Conservation (phyloP, 2,888 invertebrate species). For the Trissoscelio sp. region DNA sequence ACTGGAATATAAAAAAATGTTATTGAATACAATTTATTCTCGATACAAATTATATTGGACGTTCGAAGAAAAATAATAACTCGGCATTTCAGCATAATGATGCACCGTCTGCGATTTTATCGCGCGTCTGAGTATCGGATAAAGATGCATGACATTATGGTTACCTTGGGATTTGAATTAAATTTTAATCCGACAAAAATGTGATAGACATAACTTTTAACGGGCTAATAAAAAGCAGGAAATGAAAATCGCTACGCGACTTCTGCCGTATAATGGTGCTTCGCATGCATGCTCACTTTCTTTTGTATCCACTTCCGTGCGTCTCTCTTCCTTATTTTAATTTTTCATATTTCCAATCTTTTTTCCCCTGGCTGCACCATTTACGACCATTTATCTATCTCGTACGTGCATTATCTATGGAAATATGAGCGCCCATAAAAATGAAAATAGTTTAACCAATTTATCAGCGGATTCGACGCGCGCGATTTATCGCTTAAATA, state of each 20-base stretch:
- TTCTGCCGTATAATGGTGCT: slow-evolving; percentile 61
- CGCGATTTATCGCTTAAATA: slow-evolving; percentile 24
- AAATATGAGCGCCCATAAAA: slow-evolving; percentile 49
- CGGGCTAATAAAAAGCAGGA: slow-evolving; percentile 78
- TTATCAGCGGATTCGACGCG: slow-evolving; percentile 45
- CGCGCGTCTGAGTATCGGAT: slow-evolving; percentile 55
- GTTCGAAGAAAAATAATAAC: slow-evolving; percentile 46
- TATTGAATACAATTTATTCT: slow-evolving; percentile 17
- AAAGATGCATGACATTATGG: slow-evolving; percentile 63
- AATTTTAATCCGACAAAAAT: slow-evolving; percentile 80
- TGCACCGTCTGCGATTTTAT: slow-evolving; percentile 62
- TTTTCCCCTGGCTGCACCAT: slow-evolving; percentile 33
- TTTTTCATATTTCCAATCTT: slow-evolving; percentile 60
- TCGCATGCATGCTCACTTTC: slow-evolving; percentile 61
- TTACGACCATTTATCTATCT: slow-evolving; percentile 40
- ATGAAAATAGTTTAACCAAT: slow-evolving; percentile 50
- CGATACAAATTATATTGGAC: slow-evolving; percentile 29
- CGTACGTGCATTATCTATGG: slow-evolving; percentile 42
- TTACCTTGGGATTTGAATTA: slow-evolving; percentile 71
- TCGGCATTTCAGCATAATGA: slow-evolving; percentile 42
- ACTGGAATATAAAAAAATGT: background rate
- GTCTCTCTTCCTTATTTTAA: slow-evolving; percentile 50
- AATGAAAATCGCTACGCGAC: slow-evolving; percentile 76
- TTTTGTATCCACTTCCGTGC: slow-evolving; percentile 43
- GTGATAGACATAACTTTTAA: slow-evolving; percentile 79